Evolutionary conservation across 37 sponge, comb jelly and placozoan genomes (phyloP), one percentile per base, ranked within the genome.

Genomic region (Haliclona indistincta): DNA sequence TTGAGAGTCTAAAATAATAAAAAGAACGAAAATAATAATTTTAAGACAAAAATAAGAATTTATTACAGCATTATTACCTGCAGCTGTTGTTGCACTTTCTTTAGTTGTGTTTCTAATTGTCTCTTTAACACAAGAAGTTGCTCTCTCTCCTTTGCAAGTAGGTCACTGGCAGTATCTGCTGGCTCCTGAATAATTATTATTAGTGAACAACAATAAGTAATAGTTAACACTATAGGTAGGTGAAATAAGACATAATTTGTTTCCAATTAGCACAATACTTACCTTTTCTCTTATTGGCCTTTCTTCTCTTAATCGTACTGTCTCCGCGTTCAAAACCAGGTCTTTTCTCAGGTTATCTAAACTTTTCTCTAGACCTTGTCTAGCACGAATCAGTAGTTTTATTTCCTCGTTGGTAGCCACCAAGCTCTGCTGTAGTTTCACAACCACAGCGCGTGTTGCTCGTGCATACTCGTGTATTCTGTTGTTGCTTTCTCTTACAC

Each of bases 301-400:
- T 38, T n/a, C 43, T 38, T 40, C 56, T 39, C 89, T 63, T 32
- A 89, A 25, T 20, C 52, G 39, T 26, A 39, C 32, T 2, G 84
- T 80, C 34, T 89, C 56, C 28, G 29, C 71, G 49, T 80, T 89
- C 28, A 84, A 75, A 0, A 38, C 73, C 30, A 89, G 34, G 41
- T 90, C 86, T 38, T 90, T 90, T 39, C 86, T 43, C 52, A 66
- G 71, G 78, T 90, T 82, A 70, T 90, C 91, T 71, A 90, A 66
- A 28, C 87, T 76, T 42, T 75, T 90, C 81, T 90, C 86, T 23
- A 90, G 62, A 0, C 61, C 66, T 47, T 90, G 81, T 30, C 85
- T 84, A 15, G 73, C 76, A 19, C 86, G 54, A 51, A 42, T 81
- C 23, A 81, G 33, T 17, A 82, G 54, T 32, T 84, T 85, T 38